Percentiles rank a stretch among this genome's conserved stretches.
Conservation (phyloP, 2,888 invertebrate genomes). For the Acanthosoma haemorrhoidale region DNA sequence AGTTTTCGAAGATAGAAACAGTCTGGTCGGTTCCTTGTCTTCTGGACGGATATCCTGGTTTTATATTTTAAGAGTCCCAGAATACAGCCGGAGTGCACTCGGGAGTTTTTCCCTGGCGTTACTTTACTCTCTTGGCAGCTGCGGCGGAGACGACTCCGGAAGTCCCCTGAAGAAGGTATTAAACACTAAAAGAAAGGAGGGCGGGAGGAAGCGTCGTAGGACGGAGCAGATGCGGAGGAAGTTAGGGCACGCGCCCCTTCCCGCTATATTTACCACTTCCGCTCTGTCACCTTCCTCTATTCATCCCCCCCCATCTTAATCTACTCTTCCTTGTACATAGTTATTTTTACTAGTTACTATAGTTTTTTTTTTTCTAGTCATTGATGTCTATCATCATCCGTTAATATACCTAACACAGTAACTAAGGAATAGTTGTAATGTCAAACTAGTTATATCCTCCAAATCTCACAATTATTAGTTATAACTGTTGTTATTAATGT, state of each 20-base stretch:
- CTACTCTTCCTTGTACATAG: not conserved
- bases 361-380: not conserved
- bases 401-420: no score
- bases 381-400: no score
- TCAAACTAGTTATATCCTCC: no score
- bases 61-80: no score
- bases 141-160: not conserved
- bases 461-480: no score
- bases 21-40: no score
- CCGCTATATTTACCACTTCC: slow-evolving; percentile 25
- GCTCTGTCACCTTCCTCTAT: slow-evolving; percentile 6
- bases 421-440: no score
- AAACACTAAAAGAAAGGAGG: not conserved
- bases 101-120: not conserved
- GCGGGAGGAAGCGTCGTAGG: not conserved
- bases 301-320: not conserved
- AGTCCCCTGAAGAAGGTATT: slow-evolving; percentile 12
- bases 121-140: not conserved
- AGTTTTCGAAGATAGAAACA: no score
- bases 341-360: not conserved
- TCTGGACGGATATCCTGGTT: no score
- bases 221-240: slow-evolving; percentile 16
- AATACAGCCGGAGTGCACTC: no score
- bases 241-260: slow-evolving; percentile 7
- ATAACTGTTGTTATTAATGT: no score